Conservation (phyloP, 2,888 invertebrate genomes). For the Cataglyphis albicans region DNA sequence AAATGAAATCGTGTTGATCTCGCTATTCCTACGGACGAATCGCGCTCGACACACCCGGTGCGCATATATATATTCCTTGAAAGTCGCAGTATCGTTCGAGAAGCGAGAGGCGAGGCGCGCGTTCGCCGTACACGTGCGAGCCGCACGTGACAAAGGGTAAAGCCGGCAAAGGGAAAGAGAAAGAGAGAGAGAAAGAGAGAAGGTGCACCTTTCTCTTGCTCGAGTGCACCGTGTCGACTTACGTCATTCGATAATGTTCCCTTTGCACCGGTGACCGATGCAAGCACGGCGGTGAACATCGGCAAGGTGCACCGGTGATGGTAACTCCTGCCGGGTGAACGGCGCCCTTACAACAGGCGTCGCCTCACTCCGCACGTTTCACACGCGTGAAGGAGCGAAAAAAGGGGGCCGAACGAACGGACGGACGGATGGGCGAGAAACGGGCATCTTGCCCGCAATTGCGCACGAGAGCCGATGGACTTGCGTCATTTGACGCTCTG, state of each 20-base stretch:
- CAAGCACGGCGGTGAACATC: constrained; percentile 56
- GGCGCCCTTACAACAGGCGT: constrained; percentile 47
- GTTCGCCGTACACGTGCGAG: constrained; percentile 46
- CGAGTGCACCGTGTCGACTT: constrained; percentile 52
- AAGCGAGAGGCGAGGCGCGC: constrained; percentile 5
- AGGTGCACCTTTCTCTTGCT: constrained; percentile 51
- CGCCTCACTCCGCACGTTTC: constrained; percentile 48
- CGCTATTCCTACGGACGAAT: not conserved
- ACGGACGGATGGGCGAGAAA: not conserved
- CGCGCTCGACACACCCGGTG: not conserved
- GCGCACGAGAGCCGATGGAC: constrained; percentile 52
- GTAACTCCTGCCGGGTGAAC: constrained; percentile 56
- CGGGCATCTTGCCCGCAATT: constrained; percentile 52
- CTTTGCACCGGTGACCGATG: constrained; percentile 56
- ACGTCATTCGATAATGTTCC: constrained; percentile 58
- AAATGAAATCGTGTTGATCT: not conserved
- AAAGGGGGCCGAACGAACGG: constrained; percentile 31
- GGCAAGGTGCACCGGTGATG: constrained; percentile 47
- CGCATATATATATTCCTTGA: constrained; percentile 14
- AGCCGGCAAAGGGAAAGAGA: constrained; percentile 47
- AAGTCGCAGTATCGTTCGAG: constrained; percentile 33
- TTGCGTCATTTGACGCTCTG: constrained; percentile 53
- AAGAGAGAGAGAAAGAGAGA: constrained; percentile 30
- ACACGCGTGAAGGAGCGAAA: constrained; percentile 56
- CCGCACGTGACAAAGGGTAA: constrained; percentile 55